Evolutionary conservation across 2,797 vertebrate species (phyloP).

Genomic region (Spea hammondii): DNA sequence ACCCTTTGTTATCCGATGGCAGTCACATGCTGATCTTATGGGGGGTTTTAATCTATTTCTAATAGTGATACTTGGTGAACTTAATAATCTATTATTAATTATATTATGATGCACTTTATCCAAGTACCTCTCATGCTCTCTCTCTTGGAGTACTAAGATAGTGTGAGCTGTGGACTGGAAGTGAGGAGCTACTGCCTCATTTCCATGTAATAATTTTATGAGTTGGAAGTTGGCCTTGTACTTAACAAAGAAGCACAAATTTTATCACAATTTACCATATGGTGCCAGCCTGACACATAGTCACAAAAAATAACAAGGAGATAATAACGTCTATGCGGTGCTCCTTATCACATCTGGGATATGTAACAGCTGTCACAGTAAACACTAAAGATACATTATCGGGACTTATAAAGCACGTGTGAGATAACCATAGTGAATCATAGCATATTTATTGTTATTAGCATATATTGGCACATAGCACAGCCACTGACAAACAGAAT

Average conservation of each 20-base stretch:
- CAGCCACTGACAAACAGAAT: conserved; percentile 18
- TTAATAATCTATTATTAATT: not conserved
- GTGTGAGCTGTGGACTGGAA: not conserved
- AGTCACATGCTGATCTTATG: not conserved
- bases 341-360: conserved; percentile 51
- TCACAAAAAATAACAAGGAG: conserved; percentile 26
- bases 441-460: conserved; percentile 36
- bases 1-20: not conserved
- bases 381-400: conserved; percentile 37
- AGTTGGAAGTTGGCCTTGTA: conserved; percentile 43
- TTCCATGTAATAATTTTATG: conserved; percentile 19
- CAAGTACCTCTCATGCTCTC: not conserved
- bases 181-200: not conserved
- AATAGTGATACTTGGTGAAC: not conserved
- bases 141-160: not conserved
- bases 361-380: conserved; percentile 55
- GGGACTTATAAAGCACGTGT: conserved; percentile 38
- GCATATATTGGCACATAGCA: conserved; percentile 24
- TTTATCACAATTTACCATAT: conserved; percentile 32
- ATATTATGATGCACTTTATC: not conserved
- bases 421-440: conserved; percentile 52
- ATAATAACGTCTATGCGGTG: conserved; percentile 45
- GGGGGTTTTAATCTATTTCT: not conserved
- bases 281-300: conserved; percentile 49
- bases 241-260: conserved; percentile 44